Percentiles rank a stretch among this genome's conserved stretches.
These are phyloP conservation scores for Scolanthus callimorphus DNA, from an alignment of 92 coral and sea anemone genomes.

Conservation along the genomic window DNA sequence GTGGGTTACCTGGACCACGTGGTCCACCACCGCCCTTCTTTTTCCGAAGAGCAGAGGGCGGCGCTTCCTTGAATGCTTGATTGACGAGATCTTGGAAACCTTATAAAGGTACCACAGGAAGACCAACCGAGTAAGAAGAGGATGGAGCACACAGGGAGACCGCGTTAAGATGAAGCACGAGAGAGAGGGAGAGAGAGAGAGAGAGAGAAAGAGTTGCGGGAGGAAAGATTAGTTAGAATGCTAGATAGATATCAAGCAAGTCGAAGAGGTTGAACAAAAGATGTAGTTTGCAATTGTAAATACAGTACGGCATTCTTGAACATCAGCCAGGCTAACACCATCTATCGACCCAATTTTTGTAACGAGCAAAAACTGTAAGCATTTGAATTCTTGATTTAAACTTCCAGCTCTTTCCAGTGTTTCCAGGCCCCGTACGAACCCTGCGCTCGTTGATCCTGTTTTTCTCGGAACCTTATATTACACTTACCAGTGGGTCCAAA, in stretches of 20 bases:
- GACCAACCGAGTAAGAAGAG: neutral
- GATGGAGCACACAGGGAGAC: neutral
- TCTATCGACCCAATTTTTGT: too few species aligned
- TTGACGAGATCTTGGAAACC: slow-evolving; percentile 3
- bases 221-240: too few species aligned
- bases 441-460: too few species aligned
- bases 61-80: slow-evolving; percentile 1
- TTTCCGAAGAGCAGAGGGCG: slow-evolving; percentile 6
- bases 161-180: neutral
- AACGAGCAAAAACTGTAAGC: too few species aligned
- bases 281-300: too few species aligned
- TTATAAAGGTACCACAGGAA: neutral
- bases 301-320: too few species aligned
- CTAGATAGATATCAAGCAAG: neutral
- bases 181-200: neutral
- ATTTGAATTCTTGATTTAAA: too few species aligned
- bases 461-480: too few species aligned
- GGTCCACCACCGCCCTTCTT: slow-evolving; percentile 30
- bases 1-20: slow-evolving; percentile 56
- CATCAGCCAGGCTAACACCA: too few species aligned
- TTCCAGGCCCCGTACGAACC: too few species aligned
- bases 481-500: slow-evolving; percentile 84
- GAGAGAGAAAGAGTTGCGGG: neutral
- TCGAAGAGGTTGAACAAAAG: too few species aligned
- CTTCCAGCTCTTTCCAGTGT: too few species aligned